phyloP scores from a whole-genome alignment of 2,797 vertebrate genomes.

The Silurus lanzhouensis region DNA sequence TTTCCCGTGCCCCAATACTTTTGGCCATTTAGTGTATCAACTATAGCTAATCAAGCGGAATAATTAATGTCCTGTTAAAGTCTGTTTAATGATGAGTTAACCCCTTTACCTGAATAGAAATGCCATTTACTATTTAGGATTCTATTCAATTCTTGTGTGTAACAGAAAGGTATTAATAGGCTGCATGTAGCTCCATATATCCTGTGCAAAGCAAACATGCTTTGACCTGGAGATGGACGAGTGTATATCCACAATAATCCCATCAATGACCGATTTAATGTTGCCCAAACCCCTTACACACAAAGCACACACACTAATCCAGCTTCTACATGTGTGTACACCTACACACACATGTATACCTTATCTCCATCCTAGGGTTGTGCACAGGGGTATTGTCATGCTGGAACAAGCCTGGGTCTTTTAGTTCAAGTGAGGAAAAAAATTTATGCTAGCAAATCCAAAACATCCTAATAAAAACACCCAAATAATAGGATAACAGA shows the following conservation, averaged over 20 bases:
- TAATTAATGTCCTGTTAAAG: background rate
- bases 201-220: background rate
- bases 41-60: background rate
- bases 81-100: background rate
- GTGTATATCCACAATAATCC: slow-evolving; percentile 23
- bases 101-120: background rate
- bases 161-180: background rate
- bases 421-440: too few relatives aligned
- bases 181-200: background rate
- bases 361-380: too few relatives aligned
- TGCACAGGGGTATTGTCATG: too few relatives aligned
- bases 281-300: slow-evolving; percentile 9
- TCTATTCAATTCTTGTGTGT: background rate
- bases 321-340: background rate
- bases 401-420: too few relatives aligned
- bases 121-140: background rate
- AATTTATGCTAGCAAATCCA: too few relatives aligned
- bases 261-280: slow-evolving; percentile 29
- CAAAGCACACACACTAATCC: background rate
- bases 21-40: too few relatives aligned
- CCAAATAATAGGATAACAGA: slow-evolving; percentile 9
- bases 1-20: too few relatives aligned
- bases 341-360: background rate
- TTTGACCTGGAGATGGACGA: background rate
- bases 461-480: background rate